A percentile compares a stretch with the other conserved stretches of the same genome.
phyloP scores from a whole-genome alignment of 92 coral and sea anemone species.

The Palythoa grandiflora region DNA sequence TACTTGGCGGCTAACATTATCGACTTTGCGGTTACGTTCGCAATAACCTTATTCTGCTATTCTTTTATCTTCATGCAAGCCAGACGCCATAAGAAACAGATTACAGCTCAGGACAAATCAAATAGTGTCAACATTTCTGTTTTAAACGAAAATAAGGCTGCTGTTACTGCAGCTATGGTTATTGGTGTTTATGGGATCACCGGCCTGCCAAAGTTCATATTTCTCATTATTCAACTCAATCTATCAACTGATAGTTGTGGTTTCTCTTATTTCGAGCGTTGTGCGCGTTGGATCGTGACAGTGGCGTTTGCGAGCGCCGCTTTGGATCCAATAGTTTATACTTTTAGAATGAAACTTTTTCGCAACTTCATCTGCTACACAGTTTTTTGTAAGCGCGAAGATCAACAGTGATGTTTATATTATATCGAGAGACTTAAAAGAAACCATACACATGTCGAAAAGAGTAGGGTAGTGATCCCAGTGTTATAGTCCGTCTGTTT shows the following conservation, averaged over 20 bases:
- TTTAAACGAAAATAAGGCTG: slow-evolving; percentile 11
- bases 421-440: no score
- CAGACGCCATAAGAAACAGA: slow-evolving; percentile 11
- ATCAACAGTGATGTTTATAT: not conserved
- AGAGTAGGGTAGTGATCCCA: no score
- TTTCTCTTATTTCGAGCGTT: slow-evolving; percentile 14
- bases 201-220: not conserved
- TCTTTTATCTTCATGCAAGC: not conserved
- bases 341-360: slow-evolving; percentile 19
- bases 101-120: not conserved
- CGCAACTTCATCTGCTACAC: not conserved
- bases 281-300: slow-evolving; percentile 23
- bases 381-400: not conserved
- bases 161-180: slow-evolving; percentile 13
- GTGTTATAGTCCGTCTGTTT: no score
- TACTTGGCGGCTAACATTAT: not conserved
- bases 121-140: not conserved
- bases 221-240: not conserved
- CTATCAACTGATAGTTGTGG: slow-evolving; percentile 5
- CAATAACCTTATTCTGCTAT: slow-evolving; percentile 7
- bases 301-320: not conserved
- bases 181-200: slow-evolving; percentile 14
- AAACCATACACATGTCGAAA: no score
- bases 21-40: slow-evolving; percentile 17
- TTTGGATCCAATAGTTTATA: slow-evolving; percentile 2